Evolutionary conservation across 2,113 vertebrate genomes (phyloP).

Genomic region (Nothocercus nigrocapillus): DNA sequence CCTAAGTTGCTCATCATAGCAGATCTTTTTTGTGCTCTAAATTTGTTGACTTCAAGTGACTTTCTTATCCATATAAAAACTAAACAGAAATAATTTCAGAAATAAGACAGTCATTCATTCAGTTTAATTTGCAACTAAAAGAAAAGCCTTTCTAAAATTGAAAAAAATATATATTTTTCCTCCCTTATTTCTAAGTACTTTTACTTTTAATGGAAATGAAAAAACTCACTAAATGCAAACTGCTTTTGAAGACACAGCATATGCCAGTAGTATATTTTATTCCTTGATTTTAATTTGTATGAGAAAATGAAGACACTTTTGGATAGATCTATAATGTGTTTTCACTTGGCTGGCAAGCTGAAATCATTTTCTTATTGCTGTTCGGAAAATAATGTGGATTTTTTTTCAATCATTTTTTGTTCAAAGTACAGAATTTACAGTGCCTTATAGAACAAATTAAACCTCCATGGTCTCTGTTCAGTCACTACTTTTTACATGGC

Average conservation of each 20-base stretch:
- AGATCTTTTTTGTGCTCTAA: rapidly evolving
- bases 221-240: not conserved
- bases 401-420: not conserved
- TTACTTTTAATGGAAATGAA: not conserved
- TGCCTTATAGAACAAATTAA: not conserved
- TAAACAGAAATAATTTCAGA: not conserved
- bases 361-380: not conserved
- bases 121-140: not conserved
- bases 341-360: not conserved
- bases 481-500: not conserved
- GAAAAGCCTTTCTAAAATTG: not conserved
- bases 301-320: not conserved
- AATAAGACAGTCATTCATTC: not conserved
- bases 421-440: not conserved
- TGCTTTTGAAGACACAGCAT: not conserved
- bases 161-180: not conserved
- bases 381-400: not conserved
- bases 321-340: not conserved
- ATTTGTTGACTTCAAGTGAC: not conserved
- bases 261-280: not conserved
- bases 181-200: rapidly evolving
- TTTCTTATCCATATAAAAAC: not conserved
- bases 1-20: not conserved
- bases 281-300: not conserved
- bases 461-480: not conserved